Evolutionary conservation across 2,113 vertebrate species (phyloP).

Genomic region (Microtus oregoni): DNA sequence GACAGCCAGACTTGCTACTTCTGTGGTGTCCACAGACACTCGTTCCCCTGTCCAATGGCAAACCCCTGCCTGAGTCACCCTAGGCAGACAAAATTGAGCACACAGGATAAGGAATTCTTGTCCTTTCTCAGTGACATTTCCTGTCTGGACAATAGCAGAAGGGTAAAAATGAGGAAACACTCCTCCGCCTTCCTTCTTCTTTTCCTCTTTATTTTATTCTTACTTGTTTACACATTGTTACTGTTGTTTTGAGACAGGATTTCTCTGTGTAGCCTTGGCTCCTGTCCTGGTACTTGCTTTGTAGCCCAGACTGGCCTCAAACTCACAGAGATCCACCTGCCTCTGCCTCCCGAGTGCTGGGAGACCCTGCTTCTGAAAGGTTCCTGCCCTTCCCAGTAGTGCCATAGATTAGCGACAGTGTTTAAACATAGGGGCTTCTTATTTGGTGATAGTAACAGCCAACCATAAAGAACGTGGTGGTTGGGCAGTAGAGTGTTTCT

Average conservation of each 20-base stretch:
- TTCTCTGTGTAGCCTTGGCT: background rate
- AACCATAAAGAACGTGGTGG: background rate
- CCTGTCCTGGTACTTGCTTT: background rate
- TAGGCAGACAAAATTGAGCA: background rate
- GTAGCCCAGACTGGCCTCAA: background rate
- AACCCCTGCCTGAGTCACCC: background rate
- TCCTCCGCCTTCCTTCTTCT: background rate
- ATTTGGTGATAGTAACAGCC: background rate
- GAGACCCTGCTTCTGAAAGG: background rate
- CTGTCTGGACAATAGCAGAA: slow-evolving; percentile 7
- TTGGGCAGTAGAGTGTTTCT: too few species aligned
- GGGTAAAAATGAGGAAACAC: slow-evolving; percentile 7
- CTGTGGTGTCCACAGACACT: background rate
- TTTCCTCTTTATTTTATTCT: background rate
- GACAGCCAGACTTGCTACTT: background rate
- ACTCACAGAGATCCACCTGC: background rate
- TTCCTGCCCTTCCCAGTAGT: background rate
- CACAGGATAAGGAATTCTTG: background rate
- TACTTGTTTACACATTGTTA: background rate
- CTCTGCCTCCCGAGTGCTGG: background rate
- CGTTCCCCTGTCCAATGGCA: background rate
- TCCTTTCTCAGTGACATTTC: background rate
- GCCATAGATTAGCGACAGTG: too few species aligned
- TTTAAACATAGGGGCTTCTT: background rate
- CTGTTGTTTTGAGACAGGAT: background rate